A percentile compares a stretch with the other conserved stretches of the same genome.
Conservation (phyloP, 2,113 vertebrate species). For the Pogonocichla stellata region DNA sequence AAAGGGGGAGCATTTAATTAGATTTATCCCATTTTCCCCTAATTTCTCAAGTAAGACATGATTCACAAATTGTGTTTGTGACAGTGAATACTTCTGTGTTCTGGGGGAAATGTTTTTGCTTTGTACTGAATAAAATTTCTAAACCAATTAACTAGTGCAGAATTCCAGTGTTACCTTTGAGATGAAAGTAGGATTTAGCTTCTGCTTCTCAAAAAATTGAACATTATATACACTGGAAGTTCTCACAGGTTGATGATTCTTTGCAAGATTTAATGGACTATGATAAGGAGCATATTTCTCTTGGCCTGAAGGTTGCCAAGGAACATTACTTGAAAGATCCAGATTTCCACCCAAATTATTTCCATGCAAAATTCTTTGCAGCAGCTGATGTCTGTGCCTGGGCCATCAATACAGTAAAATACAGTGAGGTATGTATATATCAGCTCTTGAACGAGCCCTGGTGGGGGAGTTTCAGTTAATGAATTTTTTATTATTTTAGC, state of each 20-base stretch:
- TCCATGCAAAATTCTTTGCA: conserved; percentile 83
- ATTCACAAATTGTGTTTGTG: background rate
- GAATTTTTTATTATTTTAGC: background rate
- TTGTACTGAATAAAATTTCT: background rate
- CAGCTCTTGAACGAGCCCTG: background rate
- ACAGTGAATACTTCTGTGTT: background rate
- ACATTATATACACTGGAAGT: background rate
- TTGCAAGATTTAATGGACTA: conserved; percentile 79
- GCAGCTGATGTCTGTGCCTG: conserved; percentile 85
- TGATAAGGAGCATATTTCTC: conserved; percentile 85
- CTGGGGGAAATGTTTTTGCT: background rate
- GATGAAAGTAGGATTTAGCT: conserved; percentile 39
- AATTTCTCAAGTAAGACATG: background rate
- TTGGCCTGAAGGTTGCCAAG: conserved; percentile 81
- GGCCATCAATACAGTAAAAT: conserved; percentile 83
- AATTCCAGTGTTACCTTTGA: conserved; percentile 52
- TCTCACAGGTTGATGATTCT: conserved; percentile 81
- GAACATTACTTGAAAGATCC: conserved; percentile 81
- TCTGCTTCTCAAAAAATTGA: conserved; percentile 36
- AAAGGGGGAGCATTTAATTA: conserved; percentile 32
- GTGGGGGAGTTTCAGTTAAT: fast-evolving
- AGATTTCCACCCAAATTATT: conserved; percentile 81
- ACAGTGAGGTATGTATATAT: conserved; percentile 53
- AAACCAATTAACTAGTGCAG: conserved; percentile 2
- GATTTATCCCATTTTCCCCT: background rate